Conservation (phyloP, 2,888 invertebrate species). For the Conistra vaccinii region DNA sequence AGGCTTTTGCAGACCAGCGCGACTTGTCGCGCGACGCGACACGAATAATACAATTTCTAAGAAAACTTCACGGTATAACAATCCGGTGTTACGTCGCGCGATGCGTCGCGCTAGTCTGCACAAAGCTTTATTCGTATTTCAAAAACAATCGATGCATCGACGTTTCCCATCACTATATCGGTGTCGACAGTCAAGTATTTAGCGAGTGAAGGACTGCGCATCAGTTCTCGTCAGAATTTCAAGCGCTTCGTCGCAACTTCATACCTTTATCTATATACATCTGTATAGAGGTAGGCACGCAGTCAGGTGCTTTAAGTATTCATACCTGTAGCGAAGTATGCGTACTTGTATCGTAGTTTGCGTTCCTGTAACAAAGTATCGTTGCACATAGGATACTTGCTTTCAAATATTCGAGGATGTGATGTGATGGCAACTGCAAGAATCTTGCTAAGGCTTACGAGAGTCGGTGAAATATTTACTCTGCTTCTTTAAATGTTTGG, state of each 20-base stretch:
- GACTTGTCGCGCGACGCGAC: too few species aligned
- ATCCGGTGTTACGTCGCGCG: too few species aligned
- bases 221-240: slow-evolving; percentile 55
- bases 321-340: background rate
- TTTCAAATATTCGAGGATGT: background rate
- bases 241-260: slow-evolving; percentile 51
- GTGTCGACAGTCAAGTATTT: slow-evolving; percentile 45
- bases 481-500: too few species aligned
- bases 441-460: background rate
- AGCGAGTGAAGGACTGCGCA: slow-evolving; percentile 29
- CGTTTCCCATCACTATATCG: slow-evolving; percentile 19
- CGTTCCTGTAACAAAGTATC: background rate
- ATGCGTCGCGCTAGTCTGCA: too few species aligned
- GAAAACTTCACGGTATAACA: too few species aligned
- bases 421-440: background rate
- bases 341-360: background rate
- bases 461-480: background rate
- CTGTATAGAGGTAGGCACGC: slow-evolving; percentile 1
- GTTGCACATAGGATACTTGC: background rate
- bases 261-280: slow-evolving; percentile 21
- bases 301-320: background rate
- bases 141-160: slow-evolving; percentile 13
- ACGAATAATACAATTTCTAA: too few species aligned
- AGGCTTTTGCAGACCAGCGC: too few species aligned
- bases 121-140: too few species aligned